These are phyloP conservation scores for Lypha dubia DNA, from an alignment of 2,888 invertebrate genomes.

Conservation along the genomic window DNA sequence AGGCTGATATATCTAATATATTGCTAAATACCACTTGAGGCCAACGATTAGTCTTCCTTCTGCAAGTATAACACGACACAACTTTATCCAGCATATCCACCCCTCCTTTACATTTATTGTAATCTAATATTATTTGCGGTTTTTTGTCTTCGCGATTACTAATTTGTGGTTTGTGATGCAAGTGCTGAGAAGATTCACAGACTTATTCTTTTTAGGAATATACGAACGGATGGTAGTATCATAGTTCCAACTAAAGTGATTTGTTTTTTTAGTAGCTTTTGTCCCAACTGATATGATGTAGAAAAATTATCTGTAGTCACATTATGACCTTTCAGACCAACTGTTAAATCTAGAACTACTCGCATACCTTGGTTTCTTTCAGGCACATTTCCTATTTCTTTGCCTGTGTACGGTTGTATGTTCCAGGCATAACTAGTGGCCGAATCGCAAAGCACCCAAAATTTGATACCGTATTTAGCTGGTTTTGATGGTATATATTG, in stretches of 20 bases:
- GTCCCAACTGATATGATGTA: slow-evolving; percentile 1
- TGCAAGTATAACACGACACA: slow-evolving; percentile 17
- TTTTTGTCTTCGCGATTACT: no score
- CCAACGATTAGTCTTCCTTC: slow-evolving; percentile 15
- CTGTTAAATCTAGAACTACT: no score
- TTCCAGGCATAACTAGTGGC: no score
- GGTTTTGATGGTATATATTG: no score
- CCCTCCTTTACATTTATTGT: slow-evolving; percentile 26
- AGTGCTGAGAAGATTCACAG: slow-evolving; percentile 2
- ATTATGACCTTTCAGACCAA: no score
- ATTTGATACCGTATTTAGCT: no score
- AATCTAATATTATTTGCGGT: slow-evolving; percentile 7
- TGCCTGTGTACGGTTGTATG: no score
- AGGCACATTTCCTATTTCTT: no score
- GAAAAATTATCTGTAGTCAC: no score
- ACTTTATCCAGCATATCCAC: slow-evolving; percentile 5
- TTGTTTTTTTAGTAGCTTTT: no score
- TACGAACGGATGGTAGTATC: slow-evolving; percentile 18
- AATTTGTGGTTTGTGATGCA: background rate
- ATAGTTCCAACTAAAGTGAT: background rate
- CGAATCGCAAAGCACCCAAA: no score
- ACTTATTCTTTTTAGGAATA: slow-evolving; percentile 18
- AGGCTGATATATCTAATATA: background rate
- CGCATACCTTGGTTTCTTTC: background rate
- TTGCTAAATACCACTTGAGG: slow-evolving; percentile 18